Percentiles rank a stretch among this genome's conserved stretches.
Conservation (phyloP, 2,113 vertebrate species). For the Tachuris rubrigastra region DNA sequence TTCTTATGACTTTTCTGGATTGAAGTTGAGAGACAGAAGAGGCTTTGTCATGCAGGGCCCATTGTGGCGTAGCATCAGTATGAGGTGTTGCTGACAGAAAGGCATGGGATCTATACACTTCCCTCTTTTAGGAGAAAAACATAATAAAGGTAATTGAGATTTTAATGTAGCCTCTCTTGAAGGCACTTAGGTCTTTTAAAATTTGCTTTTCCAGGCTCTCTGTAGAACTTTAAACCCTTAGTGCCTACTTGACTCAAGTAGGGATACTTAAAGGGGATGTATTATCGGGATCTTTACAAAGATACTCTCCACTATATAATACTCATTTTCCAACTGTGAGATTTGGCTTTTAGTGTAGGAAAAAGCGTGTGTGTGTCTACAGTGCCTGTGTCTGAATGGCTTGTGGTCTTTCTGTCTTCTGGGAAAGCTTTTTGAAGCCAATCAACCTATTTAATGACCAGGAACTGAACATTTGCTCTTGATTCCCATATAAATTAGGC, state of each 20-base stretch:
- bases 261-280: background rate
- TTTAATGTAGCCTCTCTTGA: background rate
- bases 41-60: background rate
- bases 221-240: background rate
- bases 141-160: background rate
- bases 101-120: background rate
- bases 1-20: background rate
- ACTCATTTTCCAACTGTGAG: background rate
- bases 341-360: background rate
- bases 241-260: background rate
- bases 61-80: rapidly evolving
- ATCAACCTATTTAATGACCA: background rate
- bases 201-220: background rate
- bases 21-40: background rate
- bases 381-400: background rate
- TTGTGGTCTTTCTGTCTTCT: background rate
- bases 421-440: background rate
- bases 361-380: rapidly evolving
- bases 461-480: background rate
- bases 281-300: background rate
- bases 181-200: background rate
- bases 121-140: background rate
- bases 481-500: background rate
- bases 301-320: background rate
- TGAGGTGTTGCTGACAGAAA: background rate